Conservation (phyloP, 2,888 invertebrate species). For the Orthosia incerta region DNA sequence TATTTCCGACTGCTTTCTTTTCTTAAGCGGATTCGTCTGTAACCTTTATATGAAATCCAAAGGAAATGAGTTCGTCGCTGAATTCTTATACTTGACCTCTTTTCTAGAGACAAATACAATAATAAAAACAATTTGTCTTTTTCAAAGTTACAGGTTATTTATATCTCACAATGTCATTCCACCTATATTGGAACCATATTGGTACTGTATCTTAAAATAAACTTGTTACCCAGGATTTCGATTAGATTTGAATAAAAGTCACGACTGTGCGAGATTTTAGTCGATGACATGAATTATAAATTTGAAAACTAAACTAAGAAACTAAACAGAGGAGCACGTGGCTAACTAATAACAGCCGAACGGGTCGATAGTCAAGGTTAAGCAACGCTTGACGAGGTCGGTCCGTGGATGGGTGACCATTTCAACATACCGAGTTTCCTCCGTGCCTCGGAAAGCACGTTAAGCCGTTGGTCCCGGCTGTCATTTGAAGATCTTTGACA, state of each 20-base stretch:
- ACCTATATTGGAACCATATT: not conserved
- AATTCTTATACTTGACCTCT: slow-evolving; percentile 84
- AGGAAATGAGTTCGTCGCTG: slow-evolving; percentile 86
- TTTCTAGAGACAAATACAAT: slow-evolving; percentile 78
- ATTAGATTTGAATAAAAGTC: slow-evolving; percentile 15
- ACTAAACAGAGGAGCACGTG: too few species aligned
- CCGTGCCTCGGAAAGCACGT: too few species aligned
- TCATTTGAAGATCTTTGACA: too few species aligned
- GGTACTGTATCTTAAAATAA: not conserved
- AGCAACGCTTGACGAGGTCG: too few species aligned
- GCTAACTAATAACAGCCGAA: too few species aligned
- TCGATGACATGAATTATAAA: slow-evolving; percentile 42
- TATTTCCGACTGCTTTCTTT: slow-evolving; percentile 89
- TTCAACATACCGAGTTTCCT: too few species aligned
- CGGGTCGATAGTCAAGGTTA: too few species aligned
- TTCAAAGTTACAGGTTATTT: slow-evolving; percentile 47
- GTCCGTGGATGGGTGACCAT: too few species aligned
- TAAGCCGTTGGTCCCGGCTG: too few species aligned
- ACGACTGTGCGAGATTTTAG: slow-evolving; percentile 23
- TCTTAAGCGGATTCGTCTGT: slow-evolving; percentile 86
- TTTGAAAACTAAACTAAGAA: too few species aligned
- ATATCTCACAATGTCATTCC: slow-evolving; percentile 23
- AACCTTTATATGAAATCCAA: slow-evolving; percentile 84
- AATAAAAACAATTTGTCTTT: slow-evolving; percentile 75
- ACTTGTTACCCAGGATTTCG: slow-evolving; percentile 24